Conservation (phyloP, 2,888 invertebrate genomes). For the Psococerastis gibbosa region DNA sequence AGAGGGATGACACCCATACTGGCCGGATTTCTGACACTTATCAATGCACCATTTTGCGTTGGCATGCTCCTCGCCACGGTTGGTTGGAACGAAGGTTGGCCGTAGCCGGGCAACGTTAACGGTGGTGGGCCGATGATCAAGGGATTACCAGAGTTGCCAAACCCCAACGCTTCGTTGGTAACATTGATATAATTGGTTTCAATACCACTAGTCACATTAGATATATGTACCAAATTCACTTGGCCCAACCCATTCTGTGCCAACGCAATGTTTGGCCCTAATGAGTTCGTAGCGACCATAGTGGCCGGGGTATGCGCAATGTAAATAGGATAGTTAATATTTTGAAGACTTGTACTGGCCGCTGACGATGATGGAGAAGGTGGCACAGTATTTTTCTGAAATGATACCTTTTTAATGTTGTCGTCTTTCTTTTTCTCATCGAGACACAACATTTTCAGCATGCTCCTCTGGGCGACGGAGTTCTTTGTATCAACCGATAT, state of each 20-base stretch:
- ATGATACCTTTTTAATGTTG: neutral
- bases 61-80: too few species aligned
- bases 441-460: conserved; percentile 5
- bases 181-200: conserved; percentile 1
- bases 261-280: neutral
- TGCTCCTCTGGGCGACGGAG: conserved; percentile 2
- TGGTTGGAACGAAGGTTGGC: too few species aligned
- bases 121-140: too few species aligned
- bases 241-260: conserved; percentile 2
- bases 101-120: too few species aligned
- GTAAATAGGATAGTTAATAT: neutral
- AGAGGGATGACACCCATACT: too few species aligned
- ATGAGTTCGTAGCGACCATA: neutral
- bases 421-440: neutral
- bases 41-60: too few species aligned
- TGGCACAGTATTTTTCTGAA: neutral
- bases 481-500: conserved; percentile 5
- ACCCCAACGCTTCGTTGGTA: neutral
- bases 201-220: conserved; percentile 6
- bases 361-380: neutral
- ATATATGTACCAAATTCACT: conserved; percentile 1
- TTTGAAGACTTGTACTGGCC: neutral
- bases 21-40: too few species aligned
- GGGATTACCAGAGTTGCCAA: neutral
- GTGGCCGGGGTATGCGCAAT: too few species aligned